Evolutionary conservation across 1,140 invertebrate genomes (phyloP).

Genomic region (Trachymyrmex septentrionalis): DNA sequence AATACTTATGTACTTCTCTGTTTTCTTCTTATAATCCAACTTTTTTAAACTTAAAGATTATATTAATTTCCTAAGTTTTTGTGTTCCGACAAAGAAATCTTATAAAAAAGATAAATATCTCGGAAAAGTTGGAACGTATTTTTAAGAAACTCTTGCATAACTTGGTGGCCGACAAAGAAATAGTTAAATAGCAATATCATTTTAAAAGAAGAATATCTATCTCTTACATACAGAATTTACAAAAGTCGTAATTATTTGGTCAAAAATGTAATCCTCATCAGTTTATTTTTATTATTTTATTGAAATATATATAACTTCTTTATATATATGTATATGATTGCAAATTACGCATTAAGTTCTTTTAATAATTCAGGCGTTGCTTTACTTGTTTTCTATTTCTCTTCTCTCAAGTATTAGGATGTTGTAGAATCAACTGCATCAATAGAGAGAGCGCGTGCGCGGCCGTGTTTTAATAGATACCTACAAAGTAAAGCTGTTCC

Average conservation of each 20-base stretch:
- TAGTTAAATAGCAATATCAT: not conserved
- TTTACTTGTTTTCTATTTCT: slow-evolving; percentile 14
- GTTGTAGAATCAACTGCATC: slow-evolving; percentile 3
- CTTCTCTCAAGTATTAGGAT: not conserved
- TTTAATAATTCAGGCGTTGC: not conserved
- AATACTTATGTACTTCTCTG: not conserved
- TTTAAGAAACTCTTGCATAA: not conserved
- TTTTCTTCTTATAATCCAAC: not conserved
- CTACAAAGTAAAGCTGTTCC: not conserved
- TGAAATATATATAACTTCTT: not conserved
- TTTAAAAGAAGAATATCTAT: not conserved
- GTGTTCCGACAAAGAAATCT: not conserved
- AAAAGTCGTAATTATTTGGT: not conserved
- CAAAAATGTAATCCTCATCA: not conserved
- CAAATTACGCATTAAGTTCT: not conserved
- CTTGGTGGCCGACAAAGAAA: not conserved
- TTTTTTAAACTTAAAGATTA: not conserved
- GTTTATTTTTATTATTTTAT: not conserved
- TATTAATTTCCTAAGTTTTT: not conserved
- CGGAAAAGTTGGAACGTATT: not conserved
- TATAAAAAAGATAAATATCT: not conserved
- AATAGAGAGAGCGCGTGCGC: not conserved
- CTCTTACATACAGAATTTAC: not conserved
- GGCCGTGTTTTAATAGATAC: not conserved
- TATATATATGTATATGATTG: not conserved